Evolutionary conservation across 2,797 vertebrate genomes (phyloP).

Genomic region (Sebastiscus albofasciatus): DNA sequence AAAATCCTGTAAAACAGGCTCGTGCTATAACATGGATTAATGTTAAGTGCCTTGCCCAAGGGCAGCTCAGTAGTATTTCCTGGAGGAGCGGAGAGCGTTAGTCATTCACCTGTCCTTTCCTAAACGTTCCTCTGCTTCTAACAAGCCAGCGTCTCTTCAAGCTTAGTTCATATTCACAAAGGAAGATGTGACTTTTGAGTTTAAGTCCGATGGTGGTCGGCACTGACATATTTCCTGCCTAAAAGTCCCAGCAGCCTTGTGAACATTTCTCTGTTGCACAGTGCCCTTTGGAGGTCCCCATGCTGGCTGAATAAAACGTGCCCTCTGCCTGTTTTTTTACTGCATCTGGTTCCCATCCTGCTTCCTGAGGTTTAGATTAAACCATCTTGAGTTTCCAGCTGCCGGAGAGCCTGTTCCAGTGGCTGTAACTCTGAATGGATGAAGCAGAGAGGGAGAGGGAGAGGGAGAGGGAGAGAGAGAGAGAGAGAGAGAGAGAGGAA

Average conservation of each 20-base stretch:
- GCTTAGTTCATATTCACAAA: neutral
- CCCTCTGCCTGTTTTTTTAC: slow-evolving; percentile 38
- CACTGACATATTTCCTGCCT: neutral
- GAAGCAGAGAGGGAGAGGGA: slow-evolving; percentile 54
- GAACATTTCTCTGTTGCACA: slow-evolving; percentile 7
- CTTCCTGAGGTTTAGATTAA: slow-evolving; percentile 69
- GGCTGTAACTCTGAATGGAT: slow-evolving; percentile 60
- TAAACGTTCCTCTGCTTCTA: slow-evolving; percentile 10
- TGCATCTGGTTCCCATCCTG: slow-evolving; percentile 72
- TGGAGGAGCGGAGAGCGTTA: slow-evolving; percentile 27
- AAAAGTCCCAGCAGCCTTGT: slow-evolving; percentile 8
- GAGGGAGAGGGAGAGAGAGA: slow-evolving; percentile 39
- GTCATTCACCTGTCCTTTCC: slow-evolving; percentile 23
- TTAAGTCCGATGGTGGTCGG: neutral
- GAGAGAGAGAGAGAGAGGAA: slow-evolving; percentile 8
- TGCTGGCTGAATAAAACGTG: slow-evolving; percentile 34
- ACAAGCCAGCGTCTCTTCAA: slow-evolving; percentile 22
- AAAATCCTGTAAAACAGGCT: slow-evolving; percentile 46
- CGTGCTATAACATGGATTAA: slow-evolving; percentile 36
- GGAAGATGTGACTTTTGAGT: slow-evolving; percentile 15
- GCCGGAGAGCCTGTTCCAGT: slow-evolving; percentile 55
- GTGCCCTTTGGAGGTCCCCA: slow-evolving; percentile 50
- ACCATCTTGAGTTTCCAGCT: slow-evolving; percentile 71
- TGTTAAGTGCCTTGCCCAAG: slow-evolving; percentile 39
- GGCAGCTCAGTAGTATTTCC: slow-evolving; percentile 31